Conservation (phyloP, 64 coral and sea anemone species). For the Montipora capricornis region DNA sequence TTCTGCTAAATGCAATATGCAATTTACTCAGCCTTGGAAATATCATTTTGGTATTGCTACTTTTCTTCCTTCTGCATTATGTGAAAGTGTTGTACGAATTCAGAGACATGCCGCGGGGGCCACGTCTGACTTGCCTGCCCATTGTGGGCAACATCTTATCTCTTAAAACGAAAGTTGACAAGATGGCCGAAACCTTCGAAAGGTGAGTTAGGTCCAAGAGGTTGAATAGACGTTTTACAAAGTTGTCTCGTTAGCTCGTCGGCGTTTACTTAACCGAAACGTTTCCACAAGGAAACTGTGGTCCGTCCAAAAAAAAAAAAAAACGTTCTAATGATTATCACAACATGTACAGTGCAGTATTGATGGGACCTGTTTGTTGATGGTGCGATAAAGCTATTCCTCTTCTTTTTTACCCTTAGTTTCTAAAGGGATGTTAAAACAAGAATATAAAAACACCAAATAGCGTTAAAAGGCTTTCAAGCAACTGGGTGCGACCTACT, state of each 20-base stretch:
- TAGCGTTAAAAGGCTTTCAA: too few species aligned
- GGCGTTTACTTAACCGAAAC: too few species aligned
- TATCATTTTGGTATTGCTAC: constrained; percentile 4
- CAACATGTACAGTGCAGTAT: too few species aligned
- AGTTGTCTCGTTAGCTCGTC: neutral
- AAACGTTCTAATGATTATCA: too few species aligned
- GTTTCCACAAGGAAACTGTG: neutral
- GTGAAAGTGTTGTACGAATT: constrained; percentile 51
- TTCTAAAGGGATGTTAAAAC: too few species aligned
- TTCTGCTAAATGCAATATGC: neutral
- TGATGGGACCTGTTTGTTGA: too few species aligned
- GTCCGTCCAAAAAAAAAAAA: too few species aligned
- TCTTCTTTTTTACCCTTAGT: too few species aligned
- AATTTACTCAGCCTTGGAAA: constrained; percentile 24
- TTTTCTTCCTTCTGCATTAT: constrained; percentile 20
- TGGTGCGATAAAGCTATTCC: too few species aligned
- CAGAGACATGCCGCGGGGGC: constrained; percentile 58
- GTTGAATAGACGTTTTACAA: neutral
- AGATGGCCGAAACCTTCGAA: neutral
- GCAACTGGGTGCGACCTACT: too few species aligned
- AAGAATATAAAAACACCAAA: too few species aligned
- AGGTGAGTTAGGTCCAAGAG: neutral
- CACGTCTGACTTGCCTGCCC: constrained; percentile 31
- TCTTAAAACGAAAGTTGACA: neutral
- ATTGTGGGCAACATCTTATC: constrained; percentile 47